A percentile compares a stretch with the other conserved stretches of the same genome.
These are phyloP conservation scores for Meda fulgida DNA, from an alignment of 2,797 vertebrate genomes.

Conservation along the genomic window DNA sequence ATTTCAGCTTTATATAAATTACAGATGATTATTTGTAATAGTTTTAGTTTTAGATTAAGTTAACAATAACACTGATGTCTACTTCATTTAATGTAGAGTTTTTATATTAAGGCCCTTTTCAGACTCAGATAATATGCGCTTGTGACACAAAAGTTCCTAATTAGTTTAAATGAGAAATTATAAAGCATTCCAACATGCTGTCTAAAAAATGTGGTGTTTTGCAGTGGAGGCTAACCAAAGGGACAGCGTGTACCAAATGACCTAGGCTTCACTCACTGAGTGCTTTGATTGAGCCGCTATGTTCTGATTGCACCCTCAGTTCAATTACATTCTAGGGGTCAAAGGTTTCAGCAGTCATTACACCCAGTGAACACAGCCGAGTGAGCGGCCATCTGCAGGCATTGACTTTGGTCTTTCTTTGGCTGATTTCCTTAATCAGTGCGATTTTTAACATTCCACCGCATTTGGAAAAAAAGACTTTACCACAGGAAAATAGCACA, in stretches of 20 bases:
- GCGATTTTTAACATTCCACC: background rate
- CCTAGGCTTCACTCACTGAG: slow-evolving; percentile 50
- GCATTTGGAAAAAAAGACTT: background rate
- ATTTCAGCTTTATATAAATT: background rate
- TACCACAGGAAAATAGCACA: too few relatives aligned
- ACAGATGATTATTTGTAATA: background rate
- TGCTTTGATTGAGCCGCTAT: slow-evolving; percentile 58
- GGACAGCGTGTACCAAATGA: slow-evolving; percentile 24
- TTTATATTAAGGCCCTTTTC: background rate
- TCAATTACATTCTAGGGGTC: slow-evolving; percentile 66
- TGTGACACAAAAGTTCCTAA: slow-evolving; percentile 39
- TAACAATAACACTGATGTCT: background rate
- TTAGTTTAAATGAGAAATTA: slow-evolving; percentile 36
- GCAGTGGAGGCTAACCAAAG: slow-evolving; percentile 7
- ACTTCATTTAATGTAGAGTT: background rate
- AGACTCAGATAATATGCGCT: background rate
- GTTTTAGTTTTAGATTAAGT: background rate
- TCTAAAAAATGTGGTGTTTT: slow-evolving; percentile 13
- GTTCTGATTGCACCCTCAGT: slow-evolving; percentile 65
- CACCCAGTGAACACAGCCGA: background rate
- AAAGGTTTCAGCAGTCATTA: slow-evolving; percentile 55
- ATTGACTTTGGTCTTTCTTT: slow-evolving; percentile 1
- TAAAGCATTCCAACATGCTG: slow-evolving; percentile 13
- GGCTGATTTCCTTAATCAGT: background rate
- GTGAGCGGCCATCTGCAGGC: background rate